Evolutionary conservation across 2,888 invertebrate genomes (phyloP), one percentile per base, ranked within the genome.

Genomic region (Brachypalpus laphriformis): DNA sequence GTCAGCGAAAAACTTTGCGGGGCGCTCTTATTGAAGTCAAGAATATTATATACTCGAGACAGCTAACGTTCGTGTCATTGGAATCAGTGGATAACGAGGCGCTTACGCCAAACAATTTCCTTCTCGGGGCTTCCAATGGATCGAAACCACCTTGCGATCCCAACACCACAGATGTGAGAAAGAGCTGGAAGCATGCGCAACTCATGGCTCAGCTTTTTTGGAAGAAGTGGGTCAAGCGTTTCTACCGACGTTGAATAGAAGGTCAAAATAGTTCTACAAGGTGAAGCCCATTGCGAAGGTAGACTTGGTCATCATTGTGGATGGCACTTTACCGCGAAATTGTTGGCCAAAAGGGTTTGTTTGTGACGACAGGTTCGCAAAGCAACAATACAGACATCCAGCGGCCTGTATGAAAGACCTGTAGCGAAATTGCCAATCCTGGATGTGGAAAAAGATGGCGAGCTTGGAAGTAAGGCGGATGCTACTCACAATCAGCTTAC

Each of bases 91-190:
- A 87, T 81, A 49, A 74, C 8, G 74, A 75, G 20, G 63, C 82
- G 0, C 57, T 88, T 6, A 87, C 88, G 0, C 87, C 87, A 1
- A 88, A 88, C 45, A 87, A 88, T 61, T 87, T 88, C 56, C 42
- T 88, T 14, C 42, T 59, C 7, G 66, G 71, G 4, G 14, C 51
- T 5, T 77, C 77, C 18, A 70, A n/a, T n/a, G n/a, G n/a, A n/a
- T n/a, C n/a, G n/a, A n/a, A n/a, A n/a, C n/a, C n/a, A n/a, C n/a
- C n/a, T 6, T 51, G 65, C 3, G 31, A 65, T 31, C 5, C 7
- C 1, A 16, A 61, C 0, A 3, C 14, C 1, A 9, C 11, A 5
- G 45, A 47, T 22, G 9, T 57, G 5, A 65, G 49, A 25, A 45
- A 61, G 9, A 75, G 31, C n/a, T 65, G 75, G 65, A 74, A 34